Evolutionary conservation across 2,797 vertebrate genomes (phyloP).

Genomic region (Holocentrus rufus): DNA sequence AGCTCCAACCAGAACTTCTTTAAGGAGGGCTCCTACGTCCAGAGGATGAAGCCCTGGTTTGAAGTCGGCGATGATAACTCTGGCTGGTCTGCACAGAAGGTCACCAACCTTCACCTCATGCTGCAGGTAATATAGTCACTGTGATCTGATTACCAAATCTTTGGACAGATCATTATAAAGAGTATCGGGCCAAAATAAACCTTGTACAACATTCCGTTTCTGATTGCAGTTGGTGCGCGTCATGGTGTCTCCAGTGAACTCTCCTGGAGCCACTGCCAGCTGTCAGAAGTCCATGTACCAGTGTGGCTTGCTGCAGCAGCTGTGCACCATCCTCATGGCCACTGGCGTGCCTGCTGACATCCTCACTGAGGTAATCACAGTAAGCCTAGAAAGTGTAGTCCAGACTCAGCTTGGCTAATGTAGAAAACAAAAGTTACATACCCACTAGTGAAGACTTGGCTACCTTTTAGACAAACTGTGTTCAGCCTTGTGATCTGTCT

Average conservation of each 20-base stretch:
- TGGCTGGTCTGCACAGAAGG: conserved; percentile 98
- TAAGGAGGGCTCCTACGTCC: conserved; percentile 98
- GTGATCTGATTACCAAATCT: background rate
- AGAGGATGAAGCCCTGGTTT: conserved; percentile 99
- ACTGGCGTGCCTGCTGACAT: conserved; percentile 97
- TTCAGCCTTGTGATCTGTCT: background rate
- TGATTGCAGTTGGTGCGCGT: conserved; percentile 89
- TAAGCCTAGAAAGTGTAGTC: background rate
- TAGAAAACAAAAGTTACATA: background rate
- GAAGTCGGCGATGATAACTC: conserved; percentile 97
- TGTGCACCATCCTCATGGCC: conserved; percentile 98
- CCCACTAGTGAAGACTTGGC: background rate
- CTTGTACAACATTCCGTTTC: background rate
- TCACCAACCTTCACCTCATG: conserved; percentile 98
- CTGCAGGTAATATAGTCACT: conserved; percentile 85
- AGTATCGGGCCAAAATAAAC: conserved; percentile 1
- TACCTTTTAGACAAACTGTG: background rate
- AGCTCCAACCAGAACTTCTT: conserved; percentile 99
- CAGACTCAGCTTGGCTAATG: background rate
- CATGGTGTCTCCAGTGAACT: conserved; percentile 95
- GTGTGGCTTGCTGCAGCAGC: conserved; percentile 94
- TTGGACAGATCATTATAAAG: background rate
- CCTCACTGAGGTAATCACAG: conserved; percentile 89
- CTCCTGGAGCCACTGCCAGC: conserved; percentile 93
- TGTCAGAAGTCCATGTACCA: conserved; percentile 98